phyloP scores from a whole-genome alignment of 2,113 vertebrate genomes.

The Apteryx owenii region DNA sequence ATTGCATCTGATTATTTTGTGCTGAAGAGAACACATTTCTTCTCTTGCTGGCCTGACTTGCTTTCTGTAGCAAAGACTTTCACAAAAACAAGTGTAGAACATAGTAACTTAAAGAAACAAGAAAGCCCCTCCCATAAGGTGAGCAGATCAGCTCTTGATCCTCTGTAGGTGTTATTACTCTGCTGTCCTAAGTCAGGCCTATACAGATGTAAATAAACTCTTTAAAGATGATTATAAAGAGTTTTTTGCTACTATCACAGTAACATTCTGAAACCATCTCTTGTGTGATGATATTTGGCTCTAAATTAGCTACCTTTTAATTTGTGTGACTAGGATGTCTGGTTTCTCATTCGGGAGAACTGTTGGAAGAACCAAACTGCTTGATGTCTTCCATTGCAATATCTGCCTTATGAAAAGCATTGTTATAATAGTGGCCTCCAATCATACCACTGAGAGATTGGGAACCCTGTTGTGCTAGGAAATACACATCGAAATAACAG shows the following conservation, averaged over 20 bases:
- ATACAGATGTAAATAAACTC: not conserved
- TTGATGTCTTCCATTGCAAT: not conserved
- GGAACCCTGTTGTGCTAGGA: not conserved
- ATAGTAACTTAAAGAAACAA: not conserved
- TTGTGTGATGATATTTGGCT: not conserved
- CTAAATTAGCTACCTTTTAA: not conserved
- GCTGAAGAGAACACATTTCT: not conserved
- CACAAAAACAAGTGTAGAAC: not conserved
- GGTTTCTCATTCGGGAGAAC: not conserved
- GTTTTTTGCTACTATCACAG: not conserved
- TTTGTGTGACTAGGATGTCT: not conserved
- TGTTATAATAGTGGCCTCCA: not conserved
- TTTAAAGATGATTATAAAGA: not conserved
- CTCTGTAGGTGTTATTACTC: not conserved
- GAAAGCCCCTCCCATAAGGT: not conserved
- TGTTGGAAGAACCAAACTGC: not conserved
- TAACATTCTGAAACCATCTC: not conserved
- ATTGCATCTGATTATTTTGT: not conserved
- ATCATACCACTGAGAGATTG: not conserved
- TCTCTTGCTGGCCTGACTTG: not conserved
- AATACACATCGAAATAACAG: not conserved
- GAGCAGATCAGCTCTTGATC: not conserved
- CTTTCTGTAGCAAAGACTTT: not conserved
- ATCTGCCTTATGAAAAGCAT: not conserved
- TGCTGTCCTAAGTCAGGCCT: not conserved